Conservation (phyloP, 2,888 invertebrate species). For the Chironomus riparius region DNA sequence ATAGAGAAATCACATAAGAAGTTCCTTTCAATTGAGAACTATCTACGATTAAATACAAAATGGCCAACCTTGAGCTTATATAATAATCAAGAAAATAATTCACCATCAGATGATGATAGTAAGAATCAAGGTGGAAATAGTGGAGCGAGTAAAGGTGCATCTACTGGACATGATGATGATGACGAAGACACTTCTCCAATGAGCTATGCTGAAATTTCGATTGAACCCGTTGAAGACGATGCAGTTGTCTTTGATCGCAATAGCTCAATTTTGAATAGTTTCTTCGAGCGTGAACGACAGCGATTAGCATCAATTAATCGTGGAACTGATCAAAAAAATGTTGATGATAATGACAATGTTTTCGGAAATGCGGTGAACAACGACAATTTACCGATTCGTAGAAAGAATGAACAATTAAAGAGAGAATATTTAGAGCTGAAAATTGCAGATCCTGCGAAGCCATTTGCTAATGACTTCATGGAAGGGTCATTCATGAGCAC, state of each 20-base stretch:
- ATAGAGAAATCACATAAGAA: slow-evolving; percentile 51
- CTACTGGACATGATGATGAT: slow-evolving; percentile 25
- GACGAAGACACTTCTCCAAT: slow-evolving; percentile 36
- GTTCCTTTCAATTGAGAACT: slow-evolving; percentile 54
- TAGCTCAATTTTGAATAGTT: slow-evolving; percentile 44
- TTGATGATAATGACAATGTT: slow-evolving; percentile 10
- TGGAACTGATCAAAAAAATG: background rate
- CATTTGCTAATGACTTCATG: background rate
- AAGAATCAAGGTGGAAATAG: slow-evolving; percentile 31
- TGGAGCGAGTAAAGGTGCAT: slow-evolving; percentile 5
- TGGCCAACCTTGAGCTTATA: slow-evolving; percentile 55
- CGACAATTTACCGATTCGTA: slow-evolving; percentile 9
- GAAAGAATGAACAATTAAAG: slow-evolving; percentile 21
- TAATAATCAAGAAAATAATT: slow-evolving; percentile 40
- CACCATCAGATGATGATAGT: slow-evolving; percentile 29
- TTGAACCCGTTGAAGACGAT: slow-evolving; percentile 44
- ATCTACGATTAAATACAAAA: slow-evolving; percentile 48
- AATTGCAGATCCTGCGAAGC: slow-evolving; percentile 1
- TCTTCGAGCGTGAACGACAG: slow-evolving; percentile 36
- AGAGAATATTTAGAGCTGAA: slow-evolving; percentile 26
- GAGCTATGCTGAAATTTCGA: slow-evolving; percentile 45
- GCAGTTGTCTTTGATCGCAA: slow-evolving; percentile 34
- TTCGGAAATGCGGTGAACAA: background rate
- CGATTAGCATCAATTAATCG: background rate
- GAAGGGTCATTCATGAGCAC: slow-evolving; percentile 24